Evolutionary conservation across 2,797 vertebrate genomes (phyloP).

Genomic region (Varecia variegata): DNA sequence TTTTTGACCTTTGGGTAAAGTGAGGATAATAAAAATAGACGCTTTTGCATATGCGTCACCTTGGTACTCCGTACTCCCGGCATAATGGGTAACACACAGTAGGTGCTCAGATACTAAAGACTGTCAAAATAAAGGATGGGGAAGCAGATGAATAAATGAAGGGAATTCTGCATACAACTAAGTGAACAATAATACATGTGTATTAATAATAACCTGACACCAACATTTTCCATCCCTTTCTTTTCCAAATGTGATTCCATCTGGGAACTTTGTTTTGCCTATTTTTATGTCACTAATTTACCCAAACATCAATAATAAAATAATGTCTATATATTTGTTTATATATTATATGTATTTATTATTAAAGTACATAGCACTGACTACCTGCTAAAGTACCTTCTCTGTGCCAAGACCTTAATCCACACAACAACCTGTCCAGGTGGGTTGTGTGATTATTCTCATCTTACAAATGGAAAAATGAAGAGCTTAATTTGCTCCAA

Average conservation of each 20-base stretch:
- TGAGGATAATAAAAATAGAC: fast-evolving
- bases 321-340: neutral
- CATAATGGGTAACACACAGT: fast-evolving
- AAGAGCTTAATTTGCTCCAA: neutral
- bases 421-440: neutral
- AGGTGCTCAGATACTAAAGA: neutral
- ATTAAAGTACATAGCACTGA: neutral
- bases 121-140: fast-evolving
- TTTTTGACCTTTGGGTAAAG: neutral
- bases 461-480: neutral
- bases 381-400: neutral
- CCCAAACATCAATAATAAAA: neutral
- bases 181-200: fast-evolving
- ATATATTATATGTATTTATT: neutral
- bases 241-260: neutral
- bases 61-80: neutral
- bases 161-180: neutral
- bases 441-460: no score
- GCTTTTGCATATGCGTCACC: fast-evolving
- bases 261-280: neutral
- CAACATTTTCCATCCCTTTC: neutral
- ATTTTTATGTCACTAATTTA: neutral
- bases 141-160: fast-evolving
- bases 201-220: fast-evolving
- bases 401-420: fast-evolving